phyloP scores from a whole-genome alignment of 2,888 invertebrate species.

The Acleris holmiana region DNA sequence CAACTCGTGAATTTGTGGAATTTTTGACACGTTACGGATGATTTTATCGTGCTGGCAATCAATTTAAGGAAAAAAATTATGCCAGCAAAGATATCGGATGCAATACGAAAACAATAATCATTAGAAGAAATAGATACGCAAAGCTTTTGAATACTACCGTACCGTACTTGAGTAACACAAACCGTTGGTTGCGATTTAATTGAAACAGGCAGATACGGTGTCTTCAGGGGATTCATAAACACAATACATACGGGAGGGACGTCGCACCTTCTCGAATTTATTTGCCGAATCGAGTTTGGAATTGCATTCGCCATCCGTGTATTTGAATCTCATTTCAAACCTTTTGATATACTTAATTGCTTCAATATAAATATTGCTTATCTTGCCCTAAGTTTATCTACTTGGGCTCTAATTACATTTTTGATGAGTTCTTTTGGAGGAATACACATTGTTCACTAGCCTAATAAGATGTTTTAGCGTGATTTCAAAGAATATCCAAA shows the following conservation, averaged over 20 bases:
- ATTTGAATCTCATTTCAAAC: constrained; percentile 21
- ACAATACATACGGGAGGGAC: constrained; percentile 36
- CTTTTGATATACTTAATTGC: background rate
- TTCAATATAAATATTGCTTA: too few species aligned
- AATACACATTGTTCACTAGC: background rate
- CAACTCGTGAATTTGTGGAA: too few species aligned
- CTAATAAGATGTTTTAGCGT: background rate
- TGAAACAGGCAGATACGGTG: constrained; percentile 31
- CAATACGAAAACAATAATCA: too few species aligned
- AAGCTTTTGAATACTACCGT: too few species aligned
- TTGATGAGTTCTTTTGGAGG: background rate
- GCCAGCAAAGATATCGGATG: too few species aligned
- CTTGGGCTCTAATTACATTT: background rate
- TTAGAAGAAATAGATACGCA: too few species aligned
- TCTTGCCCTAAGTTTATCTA: background rate
- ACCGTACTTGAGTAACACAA: background rate
- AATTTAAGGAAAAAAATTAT: too few species aligned
- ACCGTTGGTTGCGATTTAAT: constrained; percentile 35
- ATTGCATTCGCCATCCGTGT: constrained; percentile 20
- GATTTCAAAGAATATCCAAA: background rate
- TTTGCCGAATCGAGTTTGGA: constrained; percentile 29
- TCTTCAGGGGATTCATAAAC: constrained; percentile 42
- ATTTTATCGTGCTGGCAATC: too few species aligned
- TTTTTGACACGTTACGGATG: too few species aligned
- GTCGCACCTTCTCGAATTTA: constrained; percentile 36